Evolutionary conservation across 2,113 vertebrate species (phyloP), one percentile per base, ranked within the genome.

Genomic region (Catagonus wagneri): DNA sequence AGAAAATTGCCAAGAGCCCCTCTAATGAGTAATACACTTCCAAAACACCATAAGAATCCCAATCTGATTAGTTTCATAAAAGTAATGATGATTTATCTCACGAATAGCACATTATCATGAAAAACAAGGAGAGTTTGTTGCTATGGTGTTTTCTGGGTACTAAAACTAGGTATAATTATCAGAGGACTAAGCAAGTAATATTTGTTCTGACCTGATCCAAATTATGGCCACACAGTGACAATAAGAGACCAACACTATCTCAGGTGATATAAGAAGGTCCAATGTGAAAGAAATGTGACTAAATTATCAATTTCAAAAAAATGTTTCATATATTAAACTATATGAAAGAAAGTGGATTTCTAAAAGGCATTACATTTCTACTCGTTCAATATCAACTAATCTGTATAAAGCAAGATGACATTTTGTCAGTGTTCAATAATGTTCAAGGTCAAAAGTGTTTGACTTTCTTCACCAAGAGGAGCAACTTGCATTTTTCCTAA

Each of bases 51-150:
- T 58, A 94, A 96, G 74, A 63, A 93, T 84, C 32, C 14, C 16
- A 80, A 23, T 93, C 52, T 96, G 66, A 79, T 86, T 81, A 34
- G 20, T 90, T 96, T 93, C 86, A 96, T 13, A 75, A 89, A 97
- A 66, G 19, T 36, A 65, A 94, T 97, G 85, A 97, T 81, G 50
- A 79, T 11, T 32, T 96, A 60, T 92, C 60, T 87, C 79, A 66
- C 81, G 27, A 93, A 81, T 36, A 96, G 36, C 61, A 85, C 78
- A 85, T 89, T 96, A 79, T 58, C 68, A 68, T 3, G 0, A 96
- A 92, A 95, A n/a, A 44, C 60, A 92, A 22, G 66, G 29, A 6
- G 27, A 3, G 1, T 93, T 93, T 74, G 75, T 36, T 71, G 10
- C 7, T 93, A 13, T 80, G 66, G 23, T 44, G 32, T 3, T 81